Base-by-base conservation (phyloP, 2,113 vertebrate species). In the Rhabdomys dilectus region DNA sequence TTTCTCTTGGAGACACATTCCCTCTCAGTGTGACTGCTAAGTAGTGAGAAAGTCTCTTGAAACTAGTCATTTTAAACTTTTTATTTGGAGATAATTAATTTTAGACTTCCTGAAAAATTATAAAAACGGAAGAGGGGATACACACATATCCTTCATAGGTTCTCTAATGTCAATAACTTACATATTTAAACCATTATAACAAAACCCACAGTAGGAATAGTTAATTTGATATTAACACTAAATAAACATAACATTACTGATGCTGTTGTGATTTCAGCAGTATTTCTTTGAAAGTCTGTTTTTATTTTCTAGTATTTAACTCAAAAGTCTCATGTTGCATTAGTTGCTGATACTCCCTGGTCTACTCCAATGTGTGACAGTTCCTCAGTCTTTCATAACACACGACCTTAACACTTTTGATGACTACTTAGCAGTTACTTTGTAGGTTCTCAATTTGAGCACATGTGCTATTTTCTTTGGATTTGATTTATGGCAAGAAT, bases 11-110 rank as follows among this genome's bases (percentile, higher is more conserved):
- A 77, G 21, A 56, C 15, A 58, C 0, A 24, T 48, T 85, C 48
- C 60, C 48, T 66, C 31, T 66, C 29, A 77, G 29, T 77, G 42
- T 77, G 10, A 45, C 31, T 68, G 16, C 29, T 85, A 85, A 68
- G 2, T 78, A 86, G 56, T 86, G 22, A 16, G 10, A 68, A 77
- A 86, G 42, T 86, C 21, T 95, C 39, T 31, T 58, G 22, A 58
- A 58, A 85, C 34, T 48, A 86, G 34, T 86, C 34, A 34, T 86
- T 42, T 85, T 64, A 85, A 66, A 48, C 84, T 16, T 39, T 90
- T 45, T 58, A 64, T 76, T 76, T 76, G 60, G 66, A 73, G 68
- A 91, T 56, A 77, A 85, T 56, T 94, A 68, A 84, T 58, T 94
- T 66, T 56, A 94, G n/a, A 58, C 19, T 76, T 85, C 48, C 73